Percentiles rank a stretch among this genome's conserved stretches.
Conservation (phyloP, 2,797 vertebrate genomes). For the Microhierax caerulescens region DNA sequence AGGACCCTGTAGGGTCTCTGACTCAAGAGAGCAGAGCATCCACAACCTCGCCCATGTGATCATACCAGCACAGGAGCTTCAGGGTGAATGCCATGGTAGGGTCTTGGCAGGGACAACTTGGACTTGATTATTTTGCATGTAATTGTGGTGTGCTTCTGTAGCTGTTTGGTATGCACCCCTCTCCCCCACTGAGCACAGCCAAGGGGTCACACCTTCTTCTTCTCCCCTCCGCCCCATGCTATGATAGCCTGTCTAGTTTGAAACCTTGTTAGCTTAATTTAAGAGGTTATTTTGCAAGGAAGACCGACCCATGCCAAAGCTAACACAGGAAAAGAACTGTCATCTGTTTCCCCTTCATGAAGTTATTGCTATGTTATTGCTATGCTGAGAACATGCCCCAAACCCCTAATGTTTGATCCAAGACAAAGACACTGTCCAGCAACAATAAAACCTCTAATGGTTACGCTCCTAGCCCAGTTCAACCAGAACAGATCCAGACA, state of each 20-base stretch:
- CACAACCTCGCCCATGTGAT: not conserved
- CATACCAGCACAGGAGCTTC: not conserved
- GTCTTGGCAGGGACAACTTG: not conserved
- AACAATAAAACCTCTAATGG: not conserved
- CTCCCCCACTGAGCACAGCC: not conserved
- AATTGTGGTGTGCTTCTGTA: not conserved
- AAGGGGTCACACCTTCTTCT: not conserved
- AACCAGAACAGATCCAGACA: not conserved
- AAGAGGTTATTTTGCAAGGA: not conserved
- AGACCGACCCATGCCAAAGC: not conserved
- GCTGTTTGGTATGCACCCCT: not conserved
- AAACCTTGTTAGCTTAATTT: not conserved
- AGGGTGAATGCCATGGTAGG: not conserved
- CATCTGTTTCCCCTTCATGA: conserved; percentile 16
- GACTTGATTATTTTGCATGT: not conserved
- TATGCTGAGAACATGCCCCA: not conserved
- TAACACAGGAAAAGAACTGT: not conserved
- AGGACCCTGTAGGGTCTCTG: not conserved
- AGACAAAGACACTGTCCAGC: not conserved
- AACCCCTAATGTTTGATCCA: not conserved
- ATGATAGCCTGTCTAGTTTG: not conserved
- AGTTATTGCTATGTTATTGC: not conserved
- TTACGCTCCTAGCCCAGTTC: not conserved
- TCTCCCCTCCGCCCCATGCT: not conserved
- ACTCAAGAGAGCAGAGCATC: rapidly evolving